These are phyloP conservation scores for Apoda limacodes DNA, from an alignment of 2,888 invertebrate genomes.

Conservation along the genomic window DNA sequence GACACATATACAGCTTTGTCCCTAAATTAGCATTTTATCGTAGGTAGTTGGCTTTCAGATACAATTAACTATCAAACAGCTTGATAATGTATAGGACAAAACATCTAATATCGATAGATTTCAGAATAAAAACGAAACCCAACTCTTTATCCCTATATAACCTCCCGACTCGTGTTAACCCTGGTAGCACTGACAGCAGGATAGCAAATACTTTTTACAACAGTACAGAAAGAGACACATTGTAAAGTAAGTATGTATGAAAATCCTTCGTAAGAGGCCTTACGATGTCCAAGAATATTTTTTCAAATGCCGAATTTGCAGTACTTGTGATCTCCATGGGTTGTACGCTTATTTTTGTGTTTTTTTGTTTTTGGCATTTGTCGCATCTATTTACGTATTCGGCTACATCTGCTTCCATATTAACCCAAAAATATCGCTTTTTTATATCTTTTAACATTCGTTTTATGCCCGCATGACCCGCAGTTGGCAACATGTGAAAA, in stretches of 20 bases:
- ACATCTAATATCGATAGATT: too few relatives aligned
- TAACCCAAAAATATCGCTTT: slow-evolving; percentile 14
- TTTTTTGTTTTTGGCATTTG: slow-evolving; percentile 15
- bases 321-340: slow-evolving; percentile 17
- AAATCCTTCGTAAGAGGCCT: slow-evolving; percentile 15
- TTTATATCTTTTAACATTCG: slow-evolving; percentile 14
- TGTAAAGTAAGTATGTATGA: slow-evolving; percentile 15
- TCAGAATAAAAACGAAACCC: too few relatives aligned
- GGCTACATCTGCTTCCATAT: slow-evolving; percentile 10
- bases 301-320: slow-evolving; percentile 14
- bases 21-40: too few relatives aligned
- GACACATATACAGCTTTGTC: too few relatives aligned
- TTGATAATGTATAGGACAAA: too few relatives aligned
- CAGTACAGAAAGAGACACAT: too few relatives aligned
- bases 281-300: slow-evolving; percentile 16
- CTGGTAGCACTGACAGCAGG: too few relatives aligned
- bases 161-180: too few relatives aligned
- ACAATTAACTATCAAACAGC: too few relatives aligned
- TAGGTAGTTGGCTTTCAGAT: too few relatives aligned
- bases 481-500: slow-evolving; percentile 13
- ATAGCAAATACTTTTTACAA: too few relatives aligned
- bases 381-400: slow-evolving; percentile 11
- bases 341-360: slow-evolving; percentile 5
- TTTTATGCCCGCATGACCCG: slow-evolving; percentile 12
- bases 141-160: too few relatives aligned